phyloP scores from a whole-genome alignment of 2,888 invertebrate species.

The Lasioglossum morio region DNA sequence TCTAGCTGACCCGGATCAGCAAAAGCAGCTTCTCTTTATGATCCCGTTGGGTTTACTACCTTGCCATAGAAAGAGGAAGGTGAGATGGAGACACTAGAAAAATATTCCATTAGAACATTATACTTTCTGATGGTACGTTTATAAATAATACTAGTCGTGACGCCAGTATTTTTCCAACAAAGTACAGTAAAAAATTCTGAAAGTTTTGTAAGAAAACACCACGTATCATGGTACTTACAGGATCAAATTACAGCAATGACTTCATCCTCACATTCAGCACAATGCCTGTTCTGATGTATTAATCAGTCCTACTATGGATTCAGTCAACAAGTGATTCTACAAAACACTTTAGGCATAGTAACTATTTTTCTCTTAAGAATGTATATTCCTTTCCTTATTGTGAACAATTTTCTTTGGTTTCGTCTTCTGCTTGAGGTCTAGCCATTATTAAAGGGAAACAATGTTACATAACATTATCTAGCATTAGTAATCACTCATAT shows the following conservation, averaged over 20 bases:
- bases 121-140: background rate
- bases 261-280: too few relatives aligned
- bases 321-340: too few relatives aligned
- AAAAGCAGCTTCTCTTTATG: background rate
- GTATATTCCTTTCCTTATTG: too few relatives aligned
- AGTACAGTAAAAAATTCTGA: background rate
- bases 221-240: background rate
- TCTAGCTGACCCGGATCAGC: background rate
- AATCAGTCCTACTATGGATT: too few relatives aligned
- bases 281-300: too few relatives aligned
- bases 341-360: too few relatives aligned
- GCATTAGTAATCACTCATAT: too few relatives aligned
- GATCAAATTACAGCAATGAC: background rate
- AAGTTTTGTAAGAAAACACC: background rate
- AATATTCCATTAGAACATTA: background rate
- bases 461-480: too few relatives aligned
- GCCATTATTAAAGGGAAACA: too few relatives aligned
- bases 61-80: background rate
- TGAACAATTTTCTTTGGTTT: too few relatives aligned
- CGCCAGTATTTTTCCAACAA: background rate
- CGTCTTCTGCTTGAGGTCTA: too few relatives aligned
- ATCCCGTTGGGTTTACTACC: background rate
- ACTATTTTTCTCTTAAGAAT: too few relatives aligned
- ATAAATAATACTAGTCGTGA: background rate
- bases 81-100: background rate